phyloP scores from a whole-genome alignment of 2,888 invertebrate species.

The Andrena hattorfiana region DNA sequence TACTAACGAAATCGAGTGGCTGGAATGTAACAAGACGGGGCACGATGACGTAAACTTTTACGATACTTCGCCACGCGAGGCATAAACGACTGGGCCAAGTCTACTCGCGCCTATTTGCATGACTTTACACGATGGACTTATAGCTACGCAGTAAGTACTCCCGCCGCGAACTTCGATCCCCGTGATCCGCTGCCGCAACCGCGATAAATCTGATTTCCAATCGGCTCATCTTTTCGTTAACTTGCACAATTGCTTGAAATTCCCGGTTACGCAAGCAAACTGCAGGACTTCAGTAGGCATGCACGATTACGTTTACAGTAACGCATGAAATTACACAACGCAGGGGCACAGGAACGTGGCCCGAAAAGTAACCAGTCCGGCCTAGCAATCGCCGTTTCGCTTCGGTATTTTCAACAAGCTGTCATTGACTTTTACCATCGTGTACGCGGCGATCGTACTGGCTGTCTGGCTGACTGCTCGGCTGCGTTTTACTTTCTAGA shows the following conservation, averaged over 20 bases:
- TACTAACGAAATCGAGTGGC: too few relatives aligned
- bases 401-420: conserved; percentile 15
- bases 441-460: neutral
- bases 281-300: neutral
- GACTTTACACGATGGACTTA: too few relatives aligned
- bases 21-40: too few relatives aligned
- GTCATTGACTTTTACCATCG: conserved; percentile 42
- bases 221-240: conserved; percentile 37
- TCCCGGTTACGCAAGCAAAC: conserved; percentile 26
- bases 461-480: neutral
- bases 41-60: too few relatives aligned
- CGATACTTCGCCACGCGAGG: too few relatives aligned
- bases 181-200: neutral
- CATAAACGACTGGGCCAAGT: neutral
- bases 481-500: conserved; percentile 63
- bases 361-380: conserved; percentile 45
- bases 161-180: too few relatives aligned
- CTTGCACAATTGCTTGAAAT: conserved; percentile 32
- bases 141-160: too few relatives aligned
- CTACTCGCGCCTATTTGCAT: neutral
- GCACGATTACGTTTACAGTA: conserved; percentile 48
- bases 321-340: conserved; percentile 50
- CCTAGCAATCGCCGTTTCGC: conserved; percentile 16
- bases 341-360: conserved; percentile 24
- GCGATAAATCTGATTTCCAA: conserved; percentile 2